These are phyloP conservation scores for Wasmannia auropunctata DNA, from an alignment of 1,140 invertebrate species.

Conservation along the genomic window DNA sequence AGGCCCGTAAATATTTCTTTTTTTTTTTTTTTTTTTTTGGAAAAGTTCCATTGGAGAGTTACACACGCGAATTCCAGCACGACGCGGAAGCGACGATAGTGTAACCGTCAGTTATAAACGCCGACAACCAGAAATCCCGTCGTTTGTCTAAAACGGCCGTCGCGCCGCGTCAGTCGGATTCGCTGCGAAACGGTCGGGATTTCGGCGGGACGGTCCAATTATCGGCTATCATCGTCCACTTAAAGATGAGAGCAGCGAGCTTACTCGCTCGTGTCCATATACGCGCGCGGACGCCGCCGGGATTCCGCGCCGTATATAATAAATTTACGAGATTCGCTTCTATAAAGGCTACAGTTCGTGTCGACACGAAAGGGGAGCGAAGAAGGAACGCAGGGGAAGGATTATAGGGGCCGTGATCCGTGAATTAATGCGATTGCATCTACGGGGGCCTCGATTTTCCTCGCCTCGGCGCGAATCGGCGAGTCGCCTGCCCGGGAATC, in stretches of 20 bases:
- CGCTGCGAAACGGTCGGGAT: slow-evolving; percentile 11
- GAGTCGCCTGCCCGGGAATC: neutral
- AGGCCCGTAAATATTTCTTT: neutral
- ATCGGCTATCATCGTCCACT: slow-evolving; percentile 46
- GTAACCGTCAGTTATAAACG: neutral
- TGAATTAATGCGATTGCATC: slow-evolving; percentile 45
- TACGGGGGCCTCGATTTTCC: slow-evolving; percentile 11
- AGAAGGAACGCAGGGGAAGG: neutral
- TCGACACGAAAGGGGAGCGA: neutral
- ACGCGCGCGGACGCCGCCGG: neutral
- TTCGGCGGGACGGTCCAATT: slow-evolving; percentile 36
- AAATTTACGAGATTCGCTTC: slow-evolving; percentile 44
- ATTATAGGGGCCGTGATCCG: slow-evolving; percentile 12
- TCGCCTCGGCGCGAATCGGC: neutral
- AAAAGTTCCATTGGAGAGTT: neutral
- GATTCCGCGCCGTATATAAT: slow-evolving; percentile 1
- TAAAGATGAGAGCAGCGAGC: slow-evolving; percentile 25
- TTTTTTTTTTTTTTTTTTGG: too few species aligned
- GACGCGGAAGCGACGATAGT: neutral
- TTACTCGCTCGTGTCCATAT: neutral
- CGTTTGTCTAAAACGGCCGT: neutral
- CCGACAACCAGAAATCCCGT: neutral
- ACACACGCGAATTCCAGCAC: neutral
- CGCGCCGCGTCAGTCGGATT: too few species aligned
- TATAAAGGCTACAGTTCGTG: slow-evolving; percentile 12